Evolutionary conservation across 2,888 invertebrate genomes (phyloP).

Genomic region (Campoplex capitator): DNA sequence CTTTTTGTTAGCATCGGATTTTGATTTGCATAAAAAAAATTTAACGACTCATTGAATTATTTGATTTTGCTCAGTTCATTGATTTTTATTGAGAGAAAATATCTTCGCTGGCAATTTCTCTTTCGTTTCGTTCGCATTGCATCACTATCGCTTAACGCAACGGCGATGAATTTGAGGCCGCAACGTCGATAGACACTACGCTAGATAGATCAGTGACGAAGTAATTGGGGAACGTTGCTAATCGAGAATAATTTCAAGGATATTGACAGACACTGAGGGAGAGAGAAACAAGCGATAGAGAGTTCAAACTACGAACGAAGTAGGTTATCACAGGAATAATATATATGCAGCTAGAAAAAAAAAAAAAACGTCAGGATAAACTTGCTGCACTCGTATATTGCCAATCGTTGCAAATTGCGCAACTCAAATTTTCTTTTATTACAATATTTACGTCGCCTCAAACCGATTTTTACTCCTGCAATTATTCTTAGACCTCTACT

Average conservation of each 20-base stretch:
- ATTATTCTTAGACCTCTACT: background rate
- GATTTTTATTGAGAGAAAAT: background rate
- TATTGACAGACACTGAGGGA: slow-evolving; percentile 36
- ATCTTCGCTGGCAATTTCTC: slow-evolving; percentile 2
- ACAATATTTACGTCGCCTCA: background rate
- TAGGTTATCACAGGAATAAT: slow-evolving; percentile 56
- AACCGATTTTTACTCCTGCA: background rate
- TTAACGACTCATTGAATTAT: background rate
- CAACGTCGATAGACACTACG: slow-evolving; percentile 26
- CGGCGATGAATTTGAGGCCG: slow-evolving; percentile 30
- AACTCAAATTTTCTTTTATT: background rate
- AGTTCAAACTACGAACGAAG: slow-evolving; percentile 51
- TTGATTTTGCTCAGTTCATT: background rate
- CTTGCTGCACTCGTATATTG: slow-evolving; percentile 18
- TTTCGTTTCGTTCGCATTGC: slow-evolving; percentile 29
- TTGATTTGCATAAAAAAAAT: background rate
- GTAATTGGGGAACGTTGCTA: slow-evolving; percentile 57
- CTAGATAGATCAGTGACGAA: slow-evolving; percentile 50
- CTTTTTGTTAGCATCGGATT: background rate
- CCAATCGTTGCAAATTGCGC: background rate
- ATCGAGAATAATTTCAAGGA: slow-evolving; percentile 67
- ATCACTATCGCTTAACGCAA: slow-evolving; percentile 32
- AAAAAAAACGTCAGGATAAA: slow-evolving; percentile 22
- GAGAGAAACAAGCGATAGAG: slow-evolving; percentile 45
- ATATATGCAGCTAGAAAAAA: background rate